These are phyloP conservation scores for Strix aluco DNA, from an alignment of 2,113 vertebrate species.

Conservation along the genomic window DNA sequence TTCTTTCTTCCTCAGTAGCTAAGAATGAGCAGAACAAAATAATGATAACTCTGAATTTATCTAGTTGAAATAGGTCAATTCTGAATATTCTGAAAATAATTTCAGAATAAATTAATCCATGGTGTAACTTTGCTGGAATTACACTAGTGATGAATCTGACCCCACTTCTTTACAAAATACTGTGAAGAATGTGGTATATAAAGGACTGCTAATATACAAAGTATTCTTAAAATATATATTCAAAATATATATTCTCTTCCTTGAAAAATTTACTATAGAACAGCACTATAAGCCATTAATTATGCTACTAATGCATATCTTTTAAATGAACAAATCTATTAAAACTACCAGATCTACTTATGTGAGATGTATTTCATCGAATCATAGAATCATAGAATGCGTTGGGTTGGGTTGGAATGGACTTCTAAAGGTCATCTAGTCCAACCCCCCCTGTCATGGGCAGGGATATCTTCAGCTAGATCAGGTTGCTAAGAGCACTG, in stretches of 20 bases:
- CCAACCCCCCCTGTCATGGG: not conserved
- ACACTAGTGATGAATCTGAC: not conserved
- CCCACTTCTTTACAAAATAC: not conserved
- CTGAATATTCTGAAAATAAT: not conserved
- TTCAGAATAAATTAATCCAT: not conserved
- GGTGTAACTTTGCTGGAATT: not conserved
- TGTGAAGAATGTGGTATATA: not conserved
- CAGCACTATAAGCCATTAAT: not conserved
- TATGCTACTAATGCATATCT: not conserved
- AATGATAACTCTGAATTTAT: not conserved
- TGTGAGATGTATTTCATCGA: fast-evolving
- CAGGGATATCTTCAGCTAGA: not conserved
- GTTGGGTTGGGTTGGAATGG: not conserved
- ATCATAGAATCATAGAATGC: not conserved
- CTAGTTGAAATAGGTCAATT: not conserved
- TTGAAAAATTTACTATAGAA: not conserved
- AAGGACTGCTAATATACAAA: not conserved
- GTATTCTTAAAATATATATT: not conserved
- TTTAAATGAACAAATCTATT: not conserved
- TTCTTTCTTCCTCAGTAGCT: not conserved
- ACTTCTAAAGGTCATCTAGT: not conserved
- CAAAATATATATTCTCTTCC: not conserved
- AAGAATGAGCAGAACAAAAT: not conserved
- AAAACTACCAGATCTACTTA: not conserved
- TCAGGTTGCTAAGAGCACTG: not conserved